A percentile compares a stretch with the other conserved stretches of the same genome.
These are phyloP conservation scores for Tinea pellionella DNA, from an alignment of 2,888 invertebrate genomes.

Conservation along the genomic window DNA sequence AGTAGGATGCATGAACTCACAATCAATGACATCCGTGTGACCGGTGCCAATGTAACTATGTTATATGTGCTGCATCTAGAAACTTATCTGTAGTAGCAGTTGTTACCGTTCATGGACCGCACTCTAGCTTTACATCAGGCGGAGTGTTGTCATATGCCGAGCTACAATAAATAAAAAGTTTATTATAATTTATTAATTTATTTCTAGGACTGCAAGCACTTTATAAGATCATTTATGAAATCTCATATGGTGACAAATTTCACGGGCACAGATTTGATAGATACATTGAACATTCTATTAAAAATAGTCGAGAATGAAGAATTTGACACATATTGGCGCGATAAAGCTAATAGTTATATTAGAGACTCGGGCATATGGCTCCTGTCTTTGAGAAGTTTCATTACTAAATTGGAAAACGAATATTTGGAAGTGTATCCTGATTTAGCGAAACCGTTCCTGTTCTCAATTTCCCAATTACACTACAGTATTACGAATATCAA, in stretches of 20 bases:
- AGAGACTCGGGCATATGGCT: slow-evolving; percentile 63
- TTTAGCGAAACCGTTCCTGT: slow-evolving; percentile 77
- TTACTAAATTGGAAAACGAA: slow-evolving; percentile 59
- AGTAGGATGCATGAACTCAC: too few relatives aligned
- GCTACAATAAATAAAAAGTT: too few relatives aligned
- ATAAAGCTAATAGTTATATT: slow-evolving; percentile 35
- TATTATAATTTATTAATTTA: background rate
- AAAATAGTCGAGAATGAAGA: background rate
- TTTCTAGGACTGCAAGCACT: slow-evolving; percentile 60
- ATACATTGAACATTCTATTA: background rate
- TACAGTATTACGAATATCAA: slow-evolving; percentile 72
- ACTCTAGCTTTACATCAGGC: too few relatives aligned
- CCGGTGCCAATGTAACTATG: too few relatives aligned
- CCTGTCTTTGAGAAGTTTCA: slow-evolving; percentile 66
- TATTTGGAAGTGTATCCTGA: slow-evolving; percentile 82
- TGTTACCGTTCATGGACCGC: too few relatives aligned
- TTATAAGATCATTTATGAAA: slow-evolving; percentile 51
- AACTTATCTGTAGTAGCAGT: too few relatives aligned
- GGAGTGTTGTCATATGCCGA: too few relatives aligned
- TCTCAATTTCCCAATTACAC: slow-evolving; percentile 74
- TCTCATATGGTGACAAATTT: slow-evolving; percentile 24
- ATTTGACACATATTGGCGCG: slow-evolving; percentile 15
- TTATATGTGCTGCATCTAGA: too few relatives aligned
- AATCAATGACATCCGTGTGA: too few relatives aligned
- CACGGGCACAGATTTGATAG: background rate